phyloP scores from a whole-genome alignment of 2,113 vertebrate genomes.

The Ranitomeya imitator region DNA sequence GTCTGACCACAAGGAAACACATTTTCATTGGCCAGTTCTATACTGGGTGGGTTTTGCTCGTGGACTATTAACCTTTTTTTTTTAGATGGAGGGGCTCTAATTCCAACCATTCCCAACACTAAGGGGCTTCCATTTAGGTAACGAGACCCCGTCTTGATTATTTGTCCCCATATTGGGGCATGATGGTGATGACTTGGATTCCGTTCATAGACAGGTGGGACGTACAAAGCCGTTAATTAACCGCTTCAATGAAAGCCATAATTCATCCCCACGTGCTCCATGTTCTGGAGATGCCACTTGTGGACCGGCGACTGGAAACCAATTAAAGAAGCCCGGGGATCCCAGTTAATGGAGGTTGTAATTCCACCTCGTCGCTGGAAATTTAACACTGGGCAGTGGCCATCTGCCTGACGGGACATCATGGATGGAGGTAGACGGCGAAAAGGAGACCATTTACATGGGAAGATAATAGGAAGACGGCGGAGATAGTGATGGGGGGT shows the following conservation, averaged over 20 bases:
- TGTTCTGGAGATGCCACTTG: conserved; percentile 14
- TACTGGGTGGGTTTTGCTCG: neutral
- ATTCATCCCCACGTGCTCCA: conserved; percentile 22
- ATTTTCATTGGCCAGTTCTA: neutral
- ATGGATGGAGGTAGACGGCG: neutral
- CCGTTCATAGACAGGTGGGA: too few species aligned
- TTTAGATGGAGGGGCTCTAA: neutral
- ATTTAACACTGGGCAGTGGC: neutral
- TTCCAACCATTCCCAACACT: neutral
- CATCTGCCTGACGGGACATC: neutral
- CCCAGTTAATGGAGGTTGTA: neutral
- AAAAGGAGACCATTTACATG: neutral
- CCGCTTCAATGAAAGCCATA: neutral
- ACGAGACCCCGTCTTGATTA: neutral
- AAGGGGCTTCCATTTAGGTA: neutral
- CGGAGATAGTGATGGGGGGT: neutral
- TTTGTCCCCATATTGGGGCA: neutral
- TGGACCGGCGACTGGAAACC: neutral
- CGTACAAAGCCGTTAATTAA: conserved; percentile 12
- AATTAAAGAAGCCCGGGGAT: neutral
- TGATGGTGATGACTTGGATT: neutral
- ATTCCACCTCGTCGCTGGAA: neutral
- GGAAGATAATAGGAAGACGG: neutral
- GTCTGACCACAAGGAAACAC: neutral
- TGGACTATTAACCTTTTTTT: neutral